Evolutionary conservation across 2,888 invertebrate species (phyloP).

Genomic region (Craniophora ligustri): DNA sequence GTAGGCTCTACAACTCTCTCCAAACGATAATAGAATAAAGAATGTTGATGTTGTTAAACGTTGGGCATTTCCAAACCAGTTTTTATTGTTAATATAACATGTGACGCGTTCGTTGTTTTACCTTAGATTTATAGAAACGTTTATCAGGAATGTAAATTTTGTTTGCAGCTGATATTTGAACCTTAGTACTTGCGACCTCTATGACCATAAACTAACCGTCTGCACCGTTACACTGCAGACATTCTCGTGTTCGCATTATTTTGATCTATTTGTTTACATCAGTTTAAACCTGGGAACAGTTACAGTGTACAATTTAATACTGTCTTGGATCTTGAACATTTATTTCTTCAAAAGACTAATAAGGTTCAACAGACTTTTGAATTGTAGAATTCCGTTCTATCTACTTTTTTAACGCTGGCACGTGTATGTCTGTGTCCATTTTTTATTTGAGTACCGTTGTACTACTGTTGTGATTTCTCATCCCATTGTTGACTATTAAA

Average conservation of each 20-base stretch:
- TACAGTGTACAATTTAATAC: conserved; percentile 20
- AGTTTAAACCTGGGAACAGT: conserved; percentile 36
- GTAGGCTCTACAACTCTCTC: conserved; percentile 59
- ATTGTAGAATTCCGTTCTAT: conserved; percentile 14
- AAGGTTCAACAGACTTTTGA: conserved; percentile 37
- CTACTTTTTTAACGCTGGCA: conserved; percentile 22
- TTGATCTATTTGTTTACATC: conserved; percentile 55
- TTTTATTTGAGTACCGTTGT: conserved; percentile 31
- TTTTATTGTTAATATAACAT: conserved; percentile 54
- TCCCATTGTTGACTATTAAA: conserved; percentile 20
- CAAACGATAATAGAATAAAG: conserved; percentile 64
- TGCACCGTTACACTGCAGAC: conserved; percentile 58
- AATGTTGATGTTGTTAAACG: conserved; percentile 71
- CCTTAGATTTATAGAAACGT: conserved; percentile 33
- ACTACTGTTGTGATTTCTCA: conserved; percentile 16
- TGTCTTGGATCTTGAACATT: conserved; percentile 19
- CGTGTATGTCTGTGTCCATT: conserved; percentile 27
- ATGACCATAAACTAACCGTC: conserved; percentile 57
- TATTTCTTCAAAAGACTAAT: conserved; percentile 28
- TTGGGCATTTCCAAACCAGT: conserved; percentile 60
- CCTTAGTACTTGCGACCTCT: conserved; percentile 61
- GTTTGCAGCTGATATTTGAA: conserved; percentile 45
- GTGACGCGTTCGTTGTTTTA: conserved; percentile 48
- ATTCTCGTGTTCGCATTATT: conserved; percentile 55
- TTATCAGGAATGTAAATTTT: conserved; percentile 46